Conservation (phyloP, 2,888 invertebrate genomes). For the Drosophila mettleri region DNA sequence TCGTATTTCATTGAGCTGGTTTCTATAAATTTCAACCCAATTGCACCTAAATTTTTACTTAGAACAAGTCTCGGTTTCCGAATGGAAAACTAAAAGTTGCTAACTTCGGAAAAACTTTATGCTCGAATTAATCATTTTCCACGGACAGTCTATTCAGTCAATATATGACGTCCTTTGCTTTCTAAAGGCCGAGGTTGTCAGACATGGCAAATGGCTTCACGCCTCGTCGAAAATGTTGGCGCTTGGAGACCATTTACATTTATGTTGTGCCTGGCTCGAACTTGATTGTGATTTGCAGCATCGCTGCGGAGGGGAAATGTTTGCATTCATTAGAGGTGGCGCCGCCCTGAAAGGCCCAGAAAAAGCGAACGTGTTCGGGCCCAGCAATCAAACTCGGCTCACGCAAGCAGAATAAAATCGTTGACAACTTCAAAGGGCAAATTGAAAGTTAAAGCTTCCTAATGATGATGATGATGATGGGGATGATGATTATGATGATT, state of each 20-base stretch:
- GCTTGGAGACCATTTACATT: constrained; percentile 64
- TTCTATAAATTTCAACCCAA: background rate
- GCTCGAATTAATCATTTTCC: constrained; percentile 25
- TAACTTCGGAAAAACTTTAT: constrained; percentile 9
- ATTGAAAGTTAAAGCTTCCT: constrained; percentile 44
- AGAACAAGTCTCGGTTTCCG: background rate
- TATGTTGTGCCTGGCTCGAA: constrained; percentile 28
- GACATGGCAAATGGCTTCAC: constrained; percentile 53
- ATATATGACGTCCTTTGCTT: background rate
- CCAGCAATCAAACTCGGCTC: constrained; percentile 33
- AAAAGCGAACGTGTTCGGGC: background rate
- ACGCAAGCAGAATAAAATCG: constrained; percentile 31
- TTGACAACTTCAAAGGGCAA: constrained; percentile 62
- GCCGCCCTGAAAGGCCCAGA: constrained; percentile 12
- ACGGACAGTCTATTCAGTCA: constrained; percentile 15
- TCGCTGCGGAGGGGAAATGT: constrained; percentile 24
- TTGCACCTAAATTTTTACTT: background rate
- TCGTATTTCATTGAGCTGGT: background rate
- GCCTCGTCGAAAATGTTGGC: constrained; percentile 51
- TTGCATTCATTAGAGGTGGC: constrained; percentile 56
- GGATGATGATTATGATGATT: constrained; percentile 4
- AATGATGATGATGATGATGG: constrained; percentile 6
- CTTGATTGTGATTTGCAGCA: constrained; percentile 40
- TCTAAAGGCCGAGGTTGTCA: background rate
- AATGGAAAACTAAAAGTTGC: constrained; percentile 5